phyloP scores from a whole-genome alignment of 2,888 invertebrate species.

The Encarsia formosa region DNA sequence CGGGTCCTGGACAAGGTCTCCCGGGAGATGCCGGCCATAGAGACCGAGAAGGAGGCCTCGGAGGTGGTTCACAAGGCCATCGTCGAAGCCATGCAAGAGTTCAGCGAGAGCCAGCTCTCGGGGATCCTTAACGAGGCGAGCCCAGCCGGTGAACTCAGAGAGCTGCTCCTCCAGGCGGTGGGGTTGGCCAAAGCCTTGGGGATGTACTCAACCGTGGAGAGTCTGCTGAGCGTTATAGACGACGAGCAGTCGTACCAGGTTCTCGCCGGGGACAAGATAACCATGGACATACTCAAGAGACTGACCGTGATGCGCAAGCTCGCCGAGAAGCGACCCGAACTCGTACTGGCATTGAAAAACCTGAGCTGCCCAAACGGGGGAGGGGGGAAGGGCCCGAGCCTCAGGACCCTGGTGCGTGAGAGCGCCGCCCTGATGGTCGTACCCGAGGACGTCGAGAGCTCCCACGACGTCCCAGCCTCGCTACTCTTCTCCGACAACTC shows the following conservation, averaged over 20 bases:
- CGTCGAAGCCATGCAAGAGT: slow-evolving; percentile 61
- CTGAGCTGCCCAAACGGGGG: slow-evolving; percentile 64
- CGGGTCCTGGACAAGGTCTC: slow-evolving; percentile 61
- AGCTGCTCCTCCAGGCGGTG: slow-evolving; percentile 61
- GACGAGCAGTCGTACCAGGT: slow-evolving; percentile 58
- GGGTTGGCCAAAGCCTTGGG: slow-evolving; percentile 69
- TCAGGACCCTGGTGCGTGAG: slow-evolving; percentile 68
- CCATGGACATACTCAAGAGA: slow-evolving; percentile 66
- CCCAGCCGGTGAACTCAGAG: slow-evolving; percentile 41
- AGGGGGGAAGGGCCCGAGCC: slow-evolving; percentile 65
- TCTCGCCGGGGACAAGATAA: slow-evolving; percentile 58
- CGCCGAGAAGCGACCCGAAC: slow-evolving; percentile 63
- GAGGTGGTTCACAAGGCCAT: slow-evolving; percentile 67
- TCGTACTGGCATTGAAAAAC: slow-evolving; percentile 60
- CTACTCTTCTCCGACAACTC: slow-evolving; percentile 66
- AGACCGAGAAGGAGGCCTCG: slow-evolving; percentile 63
- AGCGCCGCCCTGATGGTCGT: slow-evolving; percentile 69
- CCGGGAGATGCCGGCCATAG: slow-evolving; percentile 58
- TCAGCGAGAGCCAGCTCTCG: slow-evolving; percentile 59
- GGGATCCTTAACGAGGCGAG: slow-evolving; percentile 55
- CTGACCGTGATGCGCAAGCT: slow-evolving; percentile 69
- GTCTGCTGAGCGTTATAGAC: slow-evolving; percentile 55
- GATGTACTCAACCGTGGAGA: slow-evolving; percentile 61
- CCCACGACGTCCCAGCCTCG: slow-evolving; percentile 67
- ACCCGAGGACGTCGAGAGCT: slow-evolving; percentile 62